Base-by-base conservation (phyloP, 2,888 invertebrate species). In the Drosophila prolongata region DNA sequence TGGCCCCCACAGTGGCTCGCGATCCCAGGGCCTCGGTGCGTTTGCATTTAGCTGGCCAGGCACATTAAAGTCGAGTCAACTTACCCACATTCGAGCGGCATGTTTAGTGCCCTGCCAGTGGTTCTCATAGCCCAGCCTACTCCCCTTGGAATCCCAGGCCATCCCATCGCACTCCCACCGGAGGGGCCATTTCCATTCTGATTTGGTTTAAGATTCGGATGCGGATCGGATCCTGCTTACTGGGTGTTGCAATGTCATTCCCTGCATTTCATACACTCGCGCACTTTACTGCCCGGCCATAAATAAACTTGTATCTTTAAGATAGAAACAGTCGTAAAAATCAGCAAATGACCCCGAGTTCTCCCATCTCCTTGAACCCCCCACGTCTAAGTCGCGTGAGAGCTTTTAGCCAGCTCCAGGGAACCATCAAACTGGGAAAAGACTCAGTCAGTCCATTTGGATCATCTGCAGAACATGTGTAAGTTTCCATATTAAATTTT, bases 301-400 rank as follows among this genome's bases (percentile, higher is more conserved):
- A 85, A 85, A 85, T 87, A 89, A 87, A 89, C 85, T 77, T 87
- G 77, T 78, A 85, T 87, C 89, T 85, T 87, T 67, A 79, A 89
- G 82, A 85, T 89, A 82, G 80, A 82, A 87, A 75, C 59, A 82
- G 87, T 87, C 89, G 86, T 89, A 89, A 85, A 84, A 78, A 81
- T 80, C 79, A 70, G 76, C 78, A 74, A 81, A 85, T 87, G 74
- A 71, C 74, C 86, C 74, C 82, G 68, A 72, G 68, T 40, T 60
- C 61, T 55, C 38, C 67, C 30, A 14, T 19, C 53, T 24, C 40
- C 55, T 38, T 37, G 1, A 37, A 3, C 19, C 37, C 38, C 30
- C n/a, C 38, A 46, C 30, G 37, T 40, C 50, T 44, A 57, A 60
- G 50, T 61, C 69, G 66, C 66, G 67, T 87, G 71, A 83, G 87